Base-by-base conservation (phyloP, 2,797 vertebrate genomes). In the Steatocranus sp. region DNA sequence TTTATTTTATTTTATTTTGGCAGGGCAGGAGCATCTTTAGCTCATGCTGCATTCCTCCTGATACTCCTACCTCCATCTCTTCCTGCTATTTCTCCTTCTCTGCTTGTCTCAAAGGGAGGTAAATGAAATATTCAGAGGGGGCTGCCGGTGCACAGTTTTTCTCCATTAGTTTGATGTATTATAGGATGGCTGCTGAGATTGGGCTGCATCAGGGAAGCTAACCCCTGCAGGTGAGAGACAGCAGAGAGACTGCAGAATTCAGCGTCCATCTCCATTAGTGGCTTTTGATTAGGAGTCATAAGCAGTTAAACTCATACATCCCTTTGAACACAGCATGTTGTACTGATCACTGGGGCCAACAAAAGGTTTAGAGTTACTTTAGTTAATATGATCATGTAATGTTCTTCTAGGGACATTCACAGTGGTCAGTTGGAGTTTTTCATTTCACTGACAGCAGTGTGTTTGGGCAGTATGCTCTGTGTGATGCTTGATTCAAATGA, bases 51-150 rank as follows among this genome's bases (percentile, higher is more conserved):
- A 18, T 74, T 77, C 18, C 18, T 49, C n/a, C 25, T 76, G 6
- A 68, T 68, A 27, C 77, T 63, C 50, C 50, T 23, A 46, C 11
- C 51, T 76, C 58, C 48, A 27, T 82, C 43, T 77, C 53, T 49
- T 32, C 51, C 41, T 18, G 5, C 76, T 43, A 14, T 75, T 61
- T 76, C 83, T 49, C 50, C 11, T 81, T 83, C 23, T 63, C 53
- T 23, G 83, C 78, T 79, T 20, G 80, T 90, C 82, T 89, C 86
- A 83, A 82, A 85, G 61, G 83, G 83, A 81, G 56, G 43, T 58
- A 32, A 88, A 93, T 95, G 58, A 95, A 94, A 94, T 92, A 95
- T 94, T 94, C 86, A 95, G 88, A 76, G 78, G 79, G 78, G 51
- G 79, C 80, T 89, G 88, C 87, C 88, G 66, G 85, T 87, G 82